Percentiles rank a stretch among this genome's conserved stretches.
Evolutionary conservation across 2,888 invertebrate species (phyloP).

Genomic region (Orthosia incerta): DNA sequence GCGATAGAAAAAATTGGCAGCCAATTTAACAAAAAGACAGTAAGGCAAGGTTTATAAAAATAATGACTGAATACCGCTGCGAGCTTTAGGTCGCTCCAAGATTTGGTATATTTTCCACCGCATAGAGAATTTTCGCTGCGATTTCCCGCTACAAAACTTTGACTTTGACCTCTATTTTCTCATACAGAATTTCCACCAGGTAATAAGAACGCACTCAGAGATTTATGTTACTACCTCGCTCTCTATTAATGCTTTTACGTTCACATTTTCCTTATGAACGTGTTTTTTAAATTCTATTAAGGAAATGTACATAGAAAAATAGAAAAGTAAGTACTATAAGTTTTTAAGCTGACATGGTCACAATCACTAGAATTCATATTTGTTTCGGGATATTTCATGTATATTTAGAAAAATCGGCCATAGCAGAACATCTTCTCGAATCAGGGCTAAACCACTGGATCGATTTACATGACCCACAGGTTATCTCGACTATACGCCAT

Average conservation of each 20-base stretch:
- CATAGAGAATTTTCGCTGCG: background rate
- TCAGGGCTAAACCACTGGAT: too few relatives aligned
- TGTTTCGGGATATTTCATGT: too few relatives aligned
- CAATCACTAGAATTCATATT: too few relatives aligned
- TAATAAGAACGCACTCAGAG: slow-evolving; percentile 35
- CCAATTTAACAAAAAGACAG: background rate
- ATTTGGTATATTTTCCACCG: background rate
- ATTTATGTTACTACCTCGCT: slow-evolving; percentile 60
- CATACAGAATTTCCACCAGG: slow-evolving; percentile 24
- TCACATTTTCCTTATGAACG: slow-evolving; percentile 44
- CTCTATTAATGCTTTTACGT: slow-evolving; percentile 38
- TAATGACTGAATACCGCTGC: background rate
- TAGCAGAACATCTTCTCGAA: too few relatives aligned
- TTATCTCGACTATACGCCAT: too few relatives aligned
- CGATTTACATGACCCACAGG: too few relatives aligned
- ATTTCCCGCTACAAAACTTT: slow-evolving; percentile 2
- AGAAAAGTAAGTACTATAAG: too few relatives aligned
- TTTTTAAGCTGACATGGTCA: too few relatives aligned
- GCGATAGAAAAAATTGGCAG: too few relatives aligned
- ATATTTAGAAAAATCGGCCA: too few relatives aligned
- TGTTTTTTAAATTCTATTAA: slow-evolving; percentile 49
- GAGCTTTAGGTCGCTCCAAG: background rate
- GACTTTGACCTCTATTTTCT: slow-evolving; percentile 21
- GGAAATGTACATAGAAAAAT: slow-evolving; percentile 36
- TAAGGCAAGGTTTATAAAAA: background rate